Conservation (phyloP, 53 echinoderm and acorn worm genomes). For the Temnopleurus reevesii region DNA sequence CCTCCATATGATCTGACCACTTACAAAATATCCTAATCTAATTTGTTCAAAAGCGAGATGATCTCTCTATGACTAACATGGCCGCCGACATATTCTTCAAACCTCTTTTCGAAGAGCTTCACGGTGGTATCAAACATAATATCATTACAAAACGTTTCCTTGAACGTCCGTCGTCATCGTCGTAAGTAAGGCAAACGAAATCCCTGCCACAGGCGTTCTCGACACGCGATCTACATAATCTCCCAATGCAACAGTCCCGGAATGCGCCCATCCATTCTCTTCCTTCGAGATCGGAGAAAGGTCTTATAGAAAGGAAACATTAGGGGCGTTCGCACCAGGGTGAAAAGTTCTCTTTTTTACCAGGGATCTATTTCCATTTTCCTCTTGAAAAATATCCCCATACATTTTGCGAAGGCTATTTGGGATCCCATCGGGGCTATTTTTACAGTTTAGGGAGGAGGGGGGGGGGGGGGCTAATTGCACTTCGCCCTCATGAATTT, state of each 20-base stretch:
- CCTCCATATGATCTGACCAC: background rate
- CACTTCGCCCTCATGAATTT: too few species aligned
- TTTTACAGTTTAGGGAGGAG: too few species aligned
- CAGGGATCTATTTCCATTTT: too few species aligned
- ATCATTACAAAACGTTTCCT: background rate
- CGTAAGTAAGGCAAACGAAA: conserved; percentile 7
- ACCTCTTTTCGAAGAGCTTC: background rate
- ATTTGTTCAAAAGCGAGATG: conserved; percentile 27
- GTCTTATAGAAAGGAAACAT: background rate
- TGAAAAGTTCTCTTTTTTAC: too few species aligned
- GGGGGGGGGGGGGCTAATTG: too few species aligned
- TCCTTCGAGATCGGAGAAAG: background rate
- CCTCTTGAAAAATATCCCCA: too few species aligned
- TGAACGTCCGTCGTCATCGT: too few species aligned
- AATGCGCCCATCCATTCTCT: background rate
- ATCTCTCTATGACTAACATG: background rate
- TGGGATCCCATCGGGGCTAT: too few species aligned
- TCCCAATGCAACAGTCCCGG: background rate
- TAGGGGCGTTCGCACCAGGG: too few species aligned
- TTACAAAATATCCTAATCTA: background rate
- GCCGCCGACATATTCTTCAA: background rate
- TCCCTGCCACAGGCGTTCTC: background rate
- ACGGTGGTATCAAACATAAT: conserved; percentile 11
- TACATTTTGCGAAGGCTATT: too few species aligned
- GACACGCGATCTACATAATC: conserved; percentile 30